Evolutionary conservation across 2,113 vertebrate genomes (phyloP).

Genomic region (Vicugna pacos): DNA sequence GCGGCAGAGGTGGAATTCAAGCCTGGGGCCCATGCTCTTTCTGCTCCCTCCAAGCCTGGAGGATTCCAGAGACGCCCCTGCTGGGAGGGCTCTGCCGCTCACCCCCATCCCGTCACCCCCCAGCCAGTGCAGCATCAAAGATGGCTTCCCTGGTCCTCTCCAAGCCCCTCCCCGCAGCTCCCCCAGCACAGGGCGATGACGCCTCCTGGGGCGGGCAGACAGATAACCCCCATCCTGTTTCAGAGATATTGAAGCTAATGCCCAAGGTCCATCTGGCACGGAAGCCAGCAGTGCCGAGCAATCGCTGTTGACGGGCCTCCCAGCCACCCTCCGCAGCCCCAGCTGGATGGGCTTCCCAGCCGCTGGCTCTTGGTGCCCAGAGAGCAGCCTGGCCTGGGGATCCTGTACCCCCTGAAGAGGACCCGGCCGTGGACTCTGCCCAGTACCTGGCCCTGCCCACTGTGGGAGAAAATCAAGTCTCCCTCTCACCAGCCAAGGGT

Average conservation of each 20-base stretch:
- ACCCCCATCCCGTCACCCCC: too few relatives aligned
- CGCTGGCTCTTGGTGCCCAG: neutral
- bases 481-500: neutral
- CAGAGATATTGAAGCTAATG: accelerated
- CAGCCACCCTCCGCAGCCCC: neutral
- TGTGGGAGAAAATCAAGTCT: neutral
- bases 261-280: neutral
- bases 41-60: neutral
- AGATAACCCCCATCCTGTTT: neutral
- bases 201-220: too few relatives aligned
- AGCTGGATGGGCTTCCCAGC: neutral
- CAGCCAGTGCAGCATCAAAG: accelerated
- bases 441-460: too few relatives aligned
- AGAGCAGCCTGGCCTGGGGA: neutral
- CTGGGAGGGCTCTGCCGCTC: too few relatives aligned
- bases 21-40: neutral
- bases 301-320: accelerated
- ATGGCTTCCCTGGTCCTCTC: neutral
- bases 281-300: neutral
- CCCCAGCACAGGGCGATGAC: accelerated
- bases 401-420: neutral
- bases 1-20: neutral
- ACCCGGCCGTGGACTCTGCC: accelerated
- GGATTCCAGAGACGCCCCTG: neutral
- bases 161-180: neutral